Conservation (phyloP, 2,888 invertebrate genomes). For the Drosophila cognata region DNA sequence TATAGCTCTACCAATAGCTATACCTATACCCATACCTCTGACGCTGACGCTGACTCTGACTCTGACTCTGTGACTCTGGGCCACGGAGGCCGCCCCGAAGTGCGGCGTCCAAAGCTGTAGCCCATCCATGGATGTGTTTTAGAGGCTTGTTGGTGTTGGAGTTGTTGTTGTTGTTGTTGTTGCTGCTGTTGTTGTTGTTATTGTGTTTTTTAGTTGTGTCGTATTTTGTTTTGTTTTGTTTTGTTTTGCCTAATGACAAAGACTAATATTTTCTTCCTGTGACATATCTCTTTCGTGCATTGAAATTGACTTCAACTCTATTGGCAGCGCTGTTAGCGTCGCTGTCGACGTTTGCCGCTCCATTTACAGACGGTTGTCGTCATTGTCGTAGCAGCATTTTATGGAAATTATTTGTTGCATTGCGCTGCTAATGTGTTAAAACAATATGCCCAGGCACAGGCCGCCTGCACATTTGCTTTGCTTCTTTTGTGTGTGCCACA, state of each 20-base stretch:
- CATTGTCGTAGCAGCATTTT: constrained; percentile 64
- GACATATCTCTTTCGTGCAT: constrained; percentile 80
- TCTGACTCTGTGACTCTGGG: constrained; percentile 36
- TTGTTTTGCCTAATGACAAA: constrained; percentile 83
- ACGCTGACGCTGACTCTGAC: background rate
- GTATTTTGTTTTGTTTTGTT: constrained; percentile 51
- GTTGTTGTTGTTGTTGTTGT: constrained; percentile 26
- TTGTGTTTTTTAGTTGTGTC: constrained; percentile 10
- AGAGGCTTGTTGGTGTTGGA: constrained; percentile 35
- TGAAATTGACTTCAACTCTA: constrained; percentile 51
- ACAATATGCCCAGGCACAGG: constrained; percentile 73
- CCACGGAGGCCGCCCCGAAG: constrained; percentile 45
- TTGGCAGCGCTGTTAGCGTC: constrained; percentile 27
- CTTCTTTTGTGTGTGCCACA: constrained; percentile 73
- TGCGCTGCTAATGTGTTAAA: constrained; percentile 84
- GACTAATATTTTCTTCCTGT: constrained; percentile 84
- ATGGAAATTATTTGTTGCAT: constrained; percentile 84
- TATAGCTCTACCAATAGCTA: background rate
- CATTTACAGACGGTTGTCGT: constrained; percentile 56
- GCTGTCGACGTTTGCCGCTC: constrained; percentile 44
- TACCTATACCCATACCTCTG: background rate
- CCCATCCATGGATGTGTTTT: constrained; percentile 35
- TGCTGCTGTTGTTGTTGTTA: constrained; percentile 30
- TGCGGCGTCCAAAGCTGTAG: constrained; percentile 47
- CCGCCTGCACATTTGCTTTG: constrained; percentile 63